Conservation (phyloP, 2,113 vertebrate species). For the Lasiurus borealis region DNA sequence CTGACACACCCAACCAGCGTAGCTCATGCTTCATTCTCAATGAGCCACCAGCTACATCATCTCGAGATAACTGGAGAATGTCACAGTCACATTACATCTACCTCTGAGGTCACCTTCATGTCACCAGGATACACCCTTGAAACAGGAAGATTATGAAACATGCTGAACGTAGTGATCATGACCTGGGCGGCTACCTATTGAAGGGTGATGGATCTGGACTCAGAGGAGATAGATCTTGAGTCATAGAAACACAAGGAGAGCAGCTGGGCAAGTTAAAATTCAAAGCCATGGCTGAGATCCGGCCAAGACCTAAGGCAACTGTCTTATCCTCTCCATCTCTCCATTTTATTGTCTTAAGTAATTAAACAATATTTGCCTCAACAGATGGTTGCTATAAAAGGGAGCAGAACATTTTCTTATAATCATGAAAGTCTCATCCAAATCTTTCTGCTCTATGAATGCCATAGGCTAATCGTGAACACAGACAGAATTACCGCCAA, state of each 20-base stretch:
- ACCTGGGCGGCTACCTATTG: fast-evolving
- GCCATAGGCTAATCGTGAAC: not conserved
- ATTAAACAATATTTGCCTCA: not conserved
- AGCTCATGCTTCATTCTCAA: not conserved
- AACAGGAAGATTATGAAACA: not conserved
- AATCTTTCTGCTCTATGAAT: not conserved
- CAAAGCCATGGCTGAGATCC: not conserved
- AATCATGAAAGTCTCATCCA: not conserved
- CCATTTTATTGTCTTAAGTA: slow-evolving; percentile 43
- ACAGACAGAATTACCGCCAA: not conserved
- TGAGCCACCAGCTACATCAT: not conserved
- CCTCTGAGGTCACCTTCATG: not conserved
- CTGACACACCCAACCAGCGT: not conserved
- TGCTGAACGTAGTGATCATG: not conserved
- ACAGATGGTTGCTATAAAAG: not conserved
- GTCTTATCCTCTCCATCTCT: not conserved
- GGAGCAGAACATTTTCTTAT: not conserved
- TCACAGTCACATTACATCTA: not conserved
- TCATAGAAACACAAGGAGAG: not conserved
- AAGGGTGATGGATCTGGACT: too few relatives aligned
- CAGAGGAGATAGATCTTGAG: not conserved
- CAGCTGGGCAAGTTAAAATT: not conserved
- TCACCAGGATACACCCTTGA: not conserved
- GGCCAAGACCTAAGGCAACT: not conserved
- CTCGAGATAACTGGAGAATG: not conserved